Percentiles rank a stretch among this genome's conserved stretches.
Evolutionary conservation across 2,113 vertebrate genomes (phyloP).

Genomic region (Oreochromis niloticus): DNA sequence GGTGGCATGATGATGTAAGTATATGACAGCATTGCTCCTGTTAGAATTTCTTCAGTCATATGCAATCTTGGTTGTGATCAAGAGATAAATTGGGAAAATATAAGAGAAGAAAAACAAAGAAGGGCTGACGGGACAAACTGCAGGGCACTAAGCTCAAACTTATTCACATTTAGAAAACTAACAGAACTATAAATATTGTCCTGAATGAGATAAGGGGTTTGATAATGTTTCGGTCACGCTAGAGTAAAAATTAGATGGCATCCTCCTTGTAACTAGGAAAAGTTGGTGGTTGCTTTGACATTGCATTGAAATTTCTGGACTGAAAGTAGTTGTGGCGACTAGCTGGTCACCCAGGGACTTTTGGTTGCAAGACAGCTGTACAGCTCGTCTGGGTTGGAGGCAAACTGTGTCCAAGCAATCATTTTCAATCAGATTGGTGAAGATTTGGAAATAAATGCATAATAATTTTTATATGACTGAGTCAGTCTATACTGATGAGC

Average conservation of each 20-base stretch:
- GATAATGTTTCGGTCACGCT: accelerated
- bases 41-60: background rate
- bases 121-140: background rate
- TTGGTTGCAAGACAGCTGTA: background rate
- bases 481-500: background rate
- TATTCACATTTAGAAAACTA: background rate
- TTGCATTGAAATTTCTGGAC: background rate
- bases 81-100: background rate
- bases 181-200: background rate
- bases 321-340: background rate
- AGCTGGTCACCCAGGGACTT: background rate
- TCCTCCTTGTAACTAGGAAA: background rate
- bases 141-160: background rate
- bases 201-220: background rate
- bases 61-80: background rate
- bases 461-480: background rate
- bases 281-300: background rate
- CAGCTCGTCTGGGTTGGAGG: background rate
- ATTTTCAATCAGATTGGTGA: background rate
- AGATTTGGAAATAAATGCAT: background rate
- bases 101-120: background rate
- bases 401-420: background rate
- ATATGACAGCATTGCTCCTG: background rate
- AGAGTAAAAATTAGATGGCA: background rate
- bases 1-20: slow-evolving; percentile 11